A percentile compares a stretch with the other conserved stretches of the same genome.
Conservation (phyloP, 2,888 invertebrate species). For the Oscheius onirici region DNA sequence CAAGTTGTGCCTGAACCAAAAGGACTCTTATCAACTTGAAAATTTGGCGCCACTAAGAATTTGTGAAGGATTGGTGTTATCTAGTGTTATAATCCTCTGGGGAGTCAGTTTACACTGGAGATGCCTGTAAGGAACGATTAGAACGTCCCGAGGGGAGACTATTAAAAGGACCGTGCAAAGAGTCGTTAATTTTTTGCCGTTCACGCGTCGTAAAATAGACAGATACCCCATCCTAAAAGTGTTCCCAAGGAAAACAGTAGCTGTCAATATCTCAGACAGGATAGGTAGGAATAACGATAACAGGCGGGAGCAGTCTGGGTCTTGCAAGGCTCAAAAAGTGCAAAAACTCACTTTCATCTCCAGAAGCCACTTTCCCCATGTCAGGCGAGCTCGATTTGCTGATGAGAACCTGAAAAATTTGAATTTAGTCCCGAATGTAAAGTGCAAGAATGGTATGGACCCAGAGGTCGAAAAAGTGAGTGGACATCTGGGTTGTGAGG, state of each 20-base stretch:
- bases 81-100: conserved; percentile 28
- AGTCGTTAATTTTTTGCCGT: not conserved
- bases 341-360: conserved; percentile 18
- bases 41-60: not conserved
- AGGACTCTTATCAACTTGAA: conserved; percentile 9
- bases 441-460: not conserved
- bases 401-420: conserved; percentile 13
- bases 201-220: not conserved
- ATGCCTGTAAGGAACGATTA: conserved; percentile 4
- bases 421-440: not conserved
- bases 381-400: conserved; percentile 17
- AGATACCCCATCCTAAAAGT: not conserved
- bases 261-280: not conserved
- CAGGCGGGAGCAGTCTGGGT: not conserved
- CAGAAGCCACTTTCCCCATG: not conserved
- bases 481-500: too few species aligned
- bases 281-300: not conserved
- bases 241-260: not conserved
- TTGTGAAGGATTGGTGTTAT: conserved; percentile 5
- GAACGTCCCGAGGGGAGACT: not conserved
- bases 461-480: not conserved
- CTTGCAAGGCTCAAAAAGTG: not conserved
- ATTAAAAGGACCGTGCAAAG: not conserved
- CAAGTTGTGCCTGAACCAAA: not conserved
- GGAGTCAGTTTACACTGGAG: not conserved